Percentiles rank a stretch among this genome's conserved stretches.
Evolutionary conservation across 1,140 invertebrate genomes (phyloP).

Genomic region (Panagrolaimus sp.): DNA sequence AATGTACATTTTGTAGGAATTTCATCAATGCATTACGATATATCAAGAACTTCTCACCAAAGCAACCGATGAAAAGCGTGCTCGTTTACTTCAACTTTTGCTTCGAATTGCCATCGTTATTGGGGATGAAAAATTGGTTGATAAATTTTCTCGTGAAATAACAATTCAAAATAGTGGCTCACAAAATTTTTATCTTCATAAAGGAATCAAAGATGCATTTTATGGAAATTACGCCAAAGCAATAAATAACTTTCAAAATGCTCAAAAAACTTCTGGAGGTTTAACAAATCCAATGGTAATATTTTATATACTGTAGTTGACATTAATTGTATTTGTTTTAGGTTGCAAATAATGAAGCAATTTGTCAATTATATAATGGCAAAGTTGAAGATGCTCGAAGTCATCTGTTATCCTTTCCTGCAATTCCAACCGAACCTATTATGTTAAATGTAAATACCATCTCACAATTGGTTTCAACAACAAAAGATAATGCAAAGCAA

Average conservation of each 20-base stretch:
- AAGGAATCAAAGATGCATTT: slow-evolving; percentile 13
- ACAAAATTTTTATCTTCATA: slow-evolving; percentile 7
- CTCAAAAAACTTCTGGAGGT: slow-evolving; percentile 1
- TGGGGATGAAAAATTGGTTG: slow-evolving; percentile 12
- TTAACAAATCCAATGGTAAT: slow-evolving; percentile 3
- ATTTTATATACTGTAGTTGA: neutral
- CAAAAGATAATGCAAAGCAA: slow-evolving; percentile 10
- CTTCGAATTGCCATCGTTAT: neutral
- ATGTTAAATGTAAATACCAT: slow-evolving; percentile 21
- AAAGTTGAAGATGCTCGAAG: slow-evolving; percentile 27
- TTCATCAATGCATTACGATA: slow-evolving; percentile 19
- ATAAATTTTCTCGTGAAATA: slow-evolving; percentile 14
- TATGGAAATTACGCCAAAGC: slow-evolving; percentile 19
- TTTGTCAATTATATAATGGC: slow-evolving; percentile 23
- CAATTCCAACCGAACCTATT: slow-evolving; percentile 18
- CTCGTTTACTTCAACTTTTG: neutral
- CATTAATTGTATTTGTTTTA: too few species aligned
- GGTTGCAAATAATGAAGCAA: slow-evolving; percentile 19
- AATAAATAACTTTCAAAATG: slow-evolving; percentile 10
- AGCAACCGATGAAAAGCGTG: neutral
- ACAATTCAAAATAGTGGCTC: neutral
- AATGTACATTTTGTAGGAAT: slow-evolving; percentile 18
- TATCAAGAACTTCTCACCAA: slow-evolving; percentile 10
- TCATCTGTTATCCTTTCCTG: slow-evolving; percentile 23
- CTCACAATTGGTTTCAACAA: slow-evolving; percentile 11